Evolutionary conservation across 2,797 vertebrate species (phyloP).

Genomic region (Myotis planiceps): DNA sequence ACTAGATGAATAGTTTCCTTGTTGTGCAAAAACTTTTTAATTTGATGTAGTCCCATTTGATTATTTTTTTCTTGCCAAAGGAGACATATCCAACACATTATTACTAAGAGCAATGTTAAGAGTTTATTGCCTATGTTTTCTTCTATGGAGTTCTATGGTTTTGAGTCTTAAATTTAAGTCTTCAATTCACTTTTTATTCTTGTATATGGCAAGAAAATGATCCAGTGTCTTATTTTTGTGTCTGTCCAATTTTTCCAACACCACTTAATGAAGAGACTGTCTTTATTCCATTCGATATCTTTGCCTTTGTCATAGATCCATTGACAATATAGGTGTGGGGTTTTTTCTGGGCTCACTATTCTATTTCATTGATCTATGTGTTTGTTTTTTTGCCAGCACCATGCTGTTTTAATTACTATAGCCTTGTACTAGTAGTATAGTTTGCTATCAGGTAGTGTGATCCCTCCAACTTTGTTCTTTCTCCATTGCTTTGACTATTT

Average conservation of each 20-base stretch:
- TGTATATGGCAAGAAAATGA: not conserved
- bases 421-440: not conserved
- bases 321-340: not conserved
- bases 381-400: not conserved
- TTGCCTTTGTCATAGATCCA: not conserved
- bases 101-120: not conserved
- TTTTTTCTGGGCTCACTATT: not conserved
- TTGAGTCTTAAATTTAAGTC: not conserved
- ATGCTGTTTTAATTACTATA: not conserved
- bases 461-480: not conserved
- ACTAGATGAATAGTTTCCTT: not conserved
- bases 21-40: not conserved
- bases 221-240: not conserved
- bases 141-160: not conserved
- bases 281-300: not conserved
- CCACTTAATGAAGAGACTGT: not conserved
- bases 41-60: not conserved
- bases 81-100: not conserved
- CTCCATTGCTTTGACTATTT: not conserved
- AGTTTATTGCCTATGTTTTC: not conserved
- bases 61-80: not conserved
- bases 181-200: not conserved
- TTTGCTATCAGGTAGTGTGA: not conserved
- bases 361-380: not conserved
- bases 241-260: not conserved